Evolutionary conservation across 2,797 vertebrate species (phyloP), one percentile per base, ranked within the genome.

Genomic region (Characodon lateralis): DNA sequence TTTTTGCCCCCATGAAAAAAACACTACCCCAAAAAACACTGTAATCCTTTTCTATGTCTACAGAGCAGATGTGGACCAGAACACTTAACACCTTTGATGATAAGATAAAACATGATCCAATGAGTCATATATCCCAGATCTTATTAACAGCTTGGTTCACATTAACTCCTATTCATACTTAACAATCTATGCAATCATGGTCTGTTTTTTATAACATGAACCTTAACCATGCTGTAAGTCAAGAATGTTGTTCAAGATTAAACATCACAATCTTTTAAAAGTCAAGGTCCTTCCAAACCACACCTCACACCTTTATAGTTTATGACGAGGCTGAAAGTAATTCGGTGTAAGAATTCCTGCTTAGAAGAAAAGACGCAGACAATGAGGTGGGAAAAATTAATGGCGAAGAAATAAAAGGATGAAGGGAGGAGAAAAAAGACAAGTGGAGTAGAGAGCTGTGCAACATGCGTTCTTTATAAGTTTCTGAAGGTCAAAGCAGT

Each of bases 401-500:
- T 46, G 70, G 46, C 20, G 31, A 28, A 10, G 18, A 71, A 48
- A 74, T 24, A 61, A 6, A 39, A 73, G 59, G 48, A 69, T 14
- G 56, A 22, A 61, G 13, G n/a, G 35, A 26, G 43, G 39, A 66
- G 76, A 58, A 0, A 24, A 56, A 68, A 24, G 51, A 77, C 31
- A 12, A 41, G 61, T 13, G 24, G 74, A 41, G 79, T 0, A 43
- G 72, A 59, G 61, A 22, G 61, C 14, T 24, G n/a, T 76, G 61
- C 50, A 9, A 55, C 35, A 72, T 63, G 73, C 77, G 50, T 77
- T 85, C 66, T 80, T 74, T 48, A 69, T 73, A 16, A 78, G 61
- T 78, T 78, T 51, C 75, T 85, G 82, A 88, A 91, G 89, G 91
- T 91, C 87, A 83, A 71, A 80, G 78, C 78, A 50, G 71, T n/a